These are phyloP conservation scores for Pelobates cultripes DNA, from an alignment of 2,797 vertebrate genomes.

Conservation along the genomic window DNA sequence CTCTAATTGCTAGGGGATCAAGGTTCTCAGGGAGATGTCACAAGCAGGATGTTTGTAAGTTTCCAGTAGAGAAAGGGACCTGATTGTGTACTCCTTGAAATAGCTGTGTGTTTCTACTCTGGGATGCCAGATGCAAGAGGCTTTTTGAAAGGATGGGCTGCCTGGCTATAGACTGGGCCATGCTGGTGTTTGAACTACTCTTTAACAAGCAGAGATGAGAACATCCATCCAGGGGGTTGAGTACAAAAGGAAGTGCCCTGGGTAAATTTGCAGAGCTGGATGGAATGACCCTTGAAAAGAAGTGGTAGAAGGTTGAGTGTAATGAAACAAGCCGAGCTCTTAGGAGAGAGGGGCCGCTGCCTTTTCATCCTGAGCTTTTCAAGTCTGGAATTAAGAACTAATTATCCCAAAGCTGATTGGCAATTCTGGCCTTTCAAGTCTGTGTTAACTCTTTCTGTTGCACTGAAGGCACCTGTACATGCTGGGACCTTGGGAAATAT, in stretches of 20 bases:
- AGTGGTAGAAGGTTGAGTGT: constrained; percentile 67
- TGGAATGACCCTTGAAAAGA: constrained; percentile 74
- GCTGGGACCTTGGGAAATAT: no score
- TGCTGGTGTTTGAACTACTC: constrained; percentile 67
- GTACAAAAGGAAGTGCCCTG: constrained; percentile 64
- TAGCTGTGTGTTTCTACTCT: constrained; percentile 78
- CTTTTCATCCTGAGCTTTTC: constrained; percentile 67
- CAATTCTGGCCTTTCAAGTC: constrained; percentile 56
- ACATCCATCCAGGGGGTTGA: constrained; percentile 49
- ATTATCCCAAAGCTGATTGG: constrained; percentile 51
- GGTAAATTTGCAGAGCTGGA: constrained; percentile 79
- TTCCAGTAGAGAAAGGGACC: constrained; percentile 13
- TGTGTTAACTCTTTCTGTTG: background rate
- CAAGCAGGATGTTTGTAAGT: constrained; percentile 28
- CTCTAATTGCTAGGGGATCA: constrained; percentile 58
- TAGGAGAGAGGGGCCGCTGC: constrained; percentile 50
- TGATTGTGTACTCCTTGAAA: constrained; percentile 63
- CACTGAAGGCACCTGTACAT: constrained; percentile 16
- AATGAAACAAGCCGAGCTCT: constrained; percentile 63
- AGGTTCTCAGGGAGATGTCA: constrained; percentile 66
- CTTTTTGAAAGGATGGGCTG: constrained; percentile 68
- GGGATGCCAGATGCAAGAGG: constrained; percentile 67
- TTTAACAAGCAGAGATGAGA: constrained; percentile 72
- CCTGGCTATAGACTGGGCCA: constrained; percentile 62
- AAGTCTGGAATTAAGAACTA: constrained; percentile 62